A percentile compares a stretch with the other conserved stretches of the same genome.
These are phyloP conservation scores for Troides helena DNA, from an alignment of 2,888 invertebrate species.

Conservation along the genomic window DNA sequence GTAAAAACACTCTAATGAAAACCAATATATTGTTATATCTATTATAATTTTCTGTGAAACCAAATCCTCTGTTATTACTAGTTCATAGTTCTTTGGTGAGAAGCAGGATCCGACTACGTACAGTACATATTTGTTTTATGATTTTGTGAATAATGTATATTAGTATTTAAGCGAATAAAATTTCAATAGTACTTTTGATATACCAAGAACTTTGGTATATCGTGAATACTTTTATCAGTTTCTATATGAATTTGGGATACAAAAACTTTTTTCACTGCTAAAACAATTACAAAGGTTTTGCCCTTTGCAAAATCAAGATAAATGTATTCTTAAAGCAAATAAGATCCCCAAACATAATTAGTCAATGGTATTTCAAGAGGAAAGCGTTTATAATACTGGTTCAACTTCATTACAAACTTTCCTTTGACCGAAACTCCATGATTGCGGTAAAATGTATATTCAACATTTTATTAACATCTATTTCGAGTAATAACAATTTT, in stretches of 20 bases:
- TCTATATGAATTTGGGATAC: background rate
- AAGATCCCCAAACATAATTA: conserved; percentile 26
- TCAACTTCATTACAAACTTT: conserved; percentile 26
- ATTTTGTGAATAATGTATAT: too few species aligned
- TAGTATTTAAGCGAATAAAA: too few species aligned
- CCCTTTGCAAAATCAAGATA: conserved; percentile 12
- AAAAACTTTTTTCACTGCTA: background rate
- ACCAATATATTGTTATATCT: too few species aligned
- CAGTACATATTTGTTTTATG: too few species aligned
- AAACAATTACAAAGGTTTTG: background rate
- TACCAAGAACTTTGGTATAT: background rate
- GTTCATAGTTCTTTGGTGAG: too few species aligned
- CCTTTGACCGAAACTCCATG: conserved; percentile 20
- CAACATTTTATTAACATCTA: conserved; percentile 21
- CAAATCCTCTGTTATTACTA: background rate
- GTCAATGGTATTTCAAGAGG: conserved; percentile 25
- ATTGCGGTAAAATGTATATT: conserved; percentile 23
- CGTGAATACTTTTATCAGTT: background rate
- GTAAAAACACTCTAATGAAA: too few species aligned
- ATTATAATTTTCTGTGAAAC: too few species aligned
- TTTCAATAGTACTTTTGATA: background rate
- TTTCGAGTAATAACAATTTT: conserved; percentile 5
- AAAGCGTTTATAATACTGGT: conserved; percentile 26
- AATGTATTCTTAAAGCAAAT: conserved; percentile 20
- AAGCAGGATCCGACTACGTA: too few species aligned